Conservation (phyloP, 2,888 invertebrate species). For the Kryphioiulus occultus region DNA sequence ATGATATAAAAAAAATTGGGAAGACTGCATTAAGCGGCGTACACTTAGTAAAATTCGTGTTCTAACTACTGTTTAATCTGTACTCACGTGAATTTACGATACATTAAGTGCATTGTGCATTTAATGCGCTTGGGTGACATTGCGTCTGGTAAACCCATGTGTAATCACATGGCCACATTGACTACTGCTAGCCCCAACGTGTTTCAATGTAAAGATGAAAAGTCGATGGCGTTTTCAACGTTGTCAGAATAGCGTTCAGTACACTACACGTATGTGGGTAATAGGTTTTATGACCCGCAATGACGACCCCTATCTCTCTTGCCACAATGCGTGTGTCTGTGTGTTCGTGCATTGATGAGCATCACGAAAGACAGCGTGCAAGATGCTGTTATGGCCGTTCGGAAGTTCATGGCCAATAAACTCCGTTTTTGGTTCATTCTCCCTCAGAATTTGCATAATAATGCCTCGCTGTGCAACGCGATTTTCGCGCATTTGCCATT, state of each 20-base stretch:
- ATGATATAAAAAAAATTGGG: no score
- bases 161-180: not conserved
- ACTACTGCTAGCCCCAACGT: not conserved
- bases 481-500: not conserved
- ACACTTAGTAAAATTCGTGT: not conserved
- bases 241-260: no score
- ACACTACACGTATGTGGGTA: not conserved
- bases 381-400: not conserved
- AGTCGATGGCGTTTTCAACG: not conserved
- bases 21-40: no score
- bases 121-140: not conserved
- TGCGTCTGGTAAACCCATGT: not conserved
- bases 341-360: not conserved
- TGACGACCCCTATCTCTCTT: not conserved
- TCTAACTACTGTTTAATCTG: not conserved
- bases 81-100: not conserved
- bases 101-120: not conserved
- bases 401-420: not conserved
- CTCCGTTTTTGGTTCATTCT: not conserved
- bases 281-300: not conserved
- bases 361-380: not conserved
- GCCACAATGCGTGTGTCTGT: not conserved
- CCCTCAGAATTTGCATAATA: not conserved
- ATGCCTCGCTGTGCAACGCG: not conserved
- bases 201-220: conserved; percentile 5